Evolutionary conservation across 2,797 vertebrate species (phyloP), one percentile per base, ranked within the genome.

Genomic region (Dryobates pubescens): DNA sequence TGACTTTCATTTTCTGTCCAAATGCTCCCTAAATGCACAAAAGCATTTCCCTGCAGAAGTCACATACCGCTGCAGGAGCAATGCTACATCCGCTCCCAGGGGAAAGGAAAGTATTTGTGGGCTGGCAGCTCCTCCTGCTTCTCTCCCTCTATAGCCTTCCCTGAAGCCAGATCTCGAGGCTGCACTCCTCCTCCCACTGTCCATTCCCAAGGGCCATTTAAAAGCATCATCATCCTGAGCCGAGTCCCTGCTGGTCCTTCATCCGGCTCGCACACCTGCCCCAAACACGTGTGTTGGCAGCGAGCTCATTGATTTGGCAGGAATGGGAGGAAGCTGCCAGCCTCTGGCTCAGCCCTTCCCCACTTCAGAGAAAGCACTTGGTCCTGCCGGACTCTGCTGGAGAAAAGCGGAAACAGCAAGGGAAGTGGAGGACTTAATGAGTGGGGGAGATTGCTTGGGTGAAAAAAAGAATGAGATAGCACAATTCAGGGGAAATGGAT

Each of bases 341-440:
- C 71, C 89, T 92, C 82, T 93, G 88, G 51, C 84, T 86, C 76
- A 89, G 45, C 61, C 51, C 54, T 85, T 88, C 58, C 43, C 63
- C 3, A 4, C 58, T 75, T 86, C 3, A 2, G 51, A 88, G 79
- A 70, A 82, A 89, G 73, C 61, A 89, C 34, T 17, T 59, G 45
- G 69, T 70, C 91, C 83, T 75, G 58, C 63, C 3, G 10, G 62
- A 76, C 82, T 79, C 53, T 1, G 1, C 41, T 53, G 41, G 82
- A 38, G 41, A 61, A 80, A 45, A 58, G 59, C 17, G 34, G 53
- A 70, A 74, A 61, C 6, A 43, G 56, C 73, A 82, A 74, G 45
- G 49, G 49, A 91, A 89, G 27, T 1, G 6, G 18, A 70, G 38
- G 59, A 49, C 26, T 36, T 88, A 64, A 77, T 27, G 22, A 93